Conservation (phyloP, 2,888 invertebrate genomes). For the Drosophila percnosoma region DNA sequence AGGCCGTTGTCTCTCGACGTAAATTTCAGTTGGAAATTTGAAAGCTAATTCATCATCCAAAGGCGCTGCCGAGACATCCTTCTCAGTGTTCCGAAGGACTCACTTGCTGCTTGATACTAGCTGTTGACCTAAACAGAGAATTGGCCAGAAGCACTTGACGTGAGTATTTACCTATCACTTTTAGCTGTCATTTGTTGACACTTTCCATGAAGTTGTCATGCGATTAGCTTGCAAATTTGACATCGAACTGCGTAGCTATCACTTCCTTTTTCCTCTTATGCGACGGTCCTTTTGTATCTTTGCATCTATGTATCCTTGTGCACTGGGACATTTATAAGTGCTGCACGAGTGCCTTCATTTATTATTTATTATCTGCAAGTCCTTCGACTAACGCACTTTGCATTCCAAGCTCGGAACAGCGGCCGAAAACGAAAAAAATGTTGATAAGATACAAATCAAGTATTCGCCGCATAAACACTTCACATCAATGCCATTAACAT, state of each 20-base stretch:
- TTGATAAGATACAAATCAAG: conserved; percentile 30
- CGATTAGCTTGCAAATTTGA: conserved; percentile 7
- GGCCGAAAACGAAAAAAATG: not conserved
- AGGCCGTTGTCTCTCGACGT: conserved; percentile 18
- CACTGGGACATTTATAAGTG: conserved; percentile 20
- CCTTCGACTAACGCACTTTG: conserved; percentile 6
- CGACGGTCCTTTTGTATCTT: not conserved
- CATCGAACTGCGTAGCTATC: not conserved
- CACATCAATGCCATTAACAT: conserved; percentile 48
- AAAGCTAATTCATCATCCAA: conserved; percentile 21
- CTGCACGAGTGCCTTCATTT: conserved; percentile 28
- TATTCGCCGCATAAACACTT: conserved; percentile 50
- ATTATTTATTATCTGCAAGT: conserved; percentile 35
- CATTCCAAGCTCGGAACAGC: conserved; percentile 1
- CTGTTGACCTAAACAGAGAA: not conserved
- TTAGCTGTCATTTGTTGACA: conserved; percentile 2
- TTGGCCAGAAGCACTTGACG: conserved; percentile 21
- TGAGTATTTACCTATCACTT: conserved; percentile 30
- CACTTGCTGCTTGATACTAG: not conserved
- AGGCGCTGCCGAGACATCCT: conserved; percentile 16
- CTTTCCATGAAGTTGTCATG: not conserved
- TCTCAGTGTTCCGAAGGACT: not conserved
- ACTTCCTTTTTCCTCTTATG: not conserved
- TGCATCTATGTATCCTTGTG: not conserved
- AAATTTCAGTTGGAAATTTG: conserved; percentile 55